These are phyloP conservation scores for Caenorhabditis elegans DNA, from an alignment of 1,140 invertebrate species.

Conservation along the genomic window WBcel235 BX284602.5:8250001-8250500, in stretches of 20 bases:
- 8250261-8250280: neutral
- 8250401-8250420: neutral
- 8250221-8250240: neutral
- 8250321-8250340: neutral
- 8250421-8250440: neutral
- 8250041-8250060: neutral
- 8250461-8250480: neutral
- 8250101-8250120: neutral
- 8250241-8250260: slow-evolving; percentile 4
- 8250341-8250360: neutral
- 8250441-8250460: neutral
- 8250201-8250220: neutral
- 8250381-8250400: slow-evolving; percentile 29
- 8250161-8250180: neutral
- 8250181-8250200: neutral
- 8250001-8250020: neutral
- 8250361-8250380: neutral
- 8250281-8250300: neutral
- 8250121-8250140: too few species aligned
- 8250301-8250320: too few species aligned
- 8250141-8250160: neutral
- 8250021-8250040: neutral
- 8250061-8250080: neutral
- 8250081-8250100: neutral
- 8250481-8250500: neutral